Percentiles rank a stretch among this genome's conserved stretches.
phyloP scores from a whole-genome alignment of 2,113 vertebrate genomes.

The Thinocorus orbignyianus region DNA sequence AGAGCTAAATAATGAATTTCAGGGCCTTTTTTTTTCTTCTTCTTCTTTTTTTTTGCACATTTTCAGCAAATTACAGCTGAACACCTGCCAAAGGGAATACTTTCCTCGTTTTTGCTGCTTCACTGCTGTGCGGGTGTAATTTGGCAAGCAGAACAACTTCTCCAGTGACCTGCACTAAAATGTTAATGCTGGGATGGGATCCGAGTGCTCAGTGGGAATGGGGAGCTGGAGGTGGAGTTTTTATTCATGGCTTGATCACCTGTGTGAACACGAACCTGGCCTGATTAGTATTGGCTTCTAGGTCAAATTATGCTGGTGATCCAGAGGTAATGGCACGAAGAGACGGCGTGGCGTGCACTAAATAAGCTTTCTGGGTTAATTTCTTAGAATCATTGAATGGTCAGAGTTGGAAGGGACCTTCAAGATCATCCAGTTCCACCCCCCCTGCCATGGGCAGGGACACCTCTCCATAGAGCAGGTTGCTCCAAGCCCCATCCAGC shows the following conservation, averaged over 20 bases:
- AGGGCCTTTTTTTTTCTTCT: neutral
- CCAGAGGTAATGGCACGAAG: accelerated
- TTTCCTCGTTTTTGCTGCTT: neutral
- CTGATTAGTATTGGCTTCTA: accelerated
- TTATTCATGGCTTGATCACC: neutral
- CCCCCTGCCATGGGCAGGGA: too few species aligned
- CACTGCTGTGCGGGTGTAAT: neutral
- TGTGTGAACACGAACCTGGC: neutral
- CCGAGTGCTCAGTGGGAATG: neutral
- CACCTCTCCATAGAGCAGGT: too few species aligned
- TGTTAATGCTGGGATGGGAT: neutral
- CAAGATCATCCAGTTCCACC: too few species aligned
- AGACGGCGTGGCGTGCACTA: accelerated
- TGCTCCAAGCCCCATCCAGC: too few species aligned
- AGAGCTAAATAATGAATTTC: constrained; percentile 21
- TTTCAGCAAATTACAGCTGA: constrained; percentile 38
- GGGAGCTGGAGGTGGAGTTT: neutral
- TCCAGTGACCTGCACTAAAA: neutral
- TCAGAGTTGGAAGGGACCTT: too few species aligned
- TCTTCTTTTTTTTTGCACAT: neutral
- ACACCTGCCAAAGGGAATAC: constrained; percentile 57
- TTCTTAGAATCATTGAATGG: too few species aligned
- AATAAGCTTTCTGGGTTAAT: neutral
- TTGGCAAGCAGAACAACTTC: neutral
- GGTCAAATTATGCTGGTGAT: neutral